Evolutionary conservation across 2,113 vertebrate species (phyloP).

Genomic region (Scortum barcoo): DNA sequence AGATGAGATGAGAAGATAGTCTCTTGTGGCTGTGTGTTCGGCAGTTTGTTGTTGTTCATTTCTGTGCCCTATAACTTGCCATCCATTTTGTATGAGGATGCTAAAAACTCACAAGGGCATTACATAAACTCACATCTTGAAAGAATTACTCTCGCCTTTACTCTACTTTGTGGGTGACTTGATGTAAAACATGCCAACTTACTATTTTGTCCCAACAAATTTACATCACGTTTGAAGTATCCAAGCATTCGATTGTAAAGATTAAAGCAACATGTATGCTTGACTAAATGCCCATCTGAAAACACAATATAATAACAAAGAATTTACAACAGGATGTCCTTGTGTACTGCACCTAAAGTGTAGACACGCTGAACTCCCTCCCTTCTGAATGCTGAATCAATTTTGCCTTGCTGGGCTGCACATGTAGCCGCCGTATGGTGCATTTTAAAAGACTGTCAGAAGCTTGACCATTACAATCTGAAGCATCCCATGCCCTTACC

Average conservation of each 20-base stretch:
- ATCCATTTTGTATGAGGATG: conserved; percentile 63
- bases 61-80: conserved; percentile 53
- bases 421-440: conserved; percentile 4
- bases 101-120: conserved; percentile 60
- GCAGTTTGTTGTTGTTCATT: conserved; percentile 62
- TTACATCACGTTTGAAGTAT: conserved; percentile 25
- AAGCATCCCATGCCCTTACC: conserved; percentile 50
- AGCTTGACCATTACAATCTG: conserved; percentile 55
- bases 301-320: not conserved
- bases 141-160: conserved; percentile 55
- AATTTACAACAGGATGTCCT: not conserved
- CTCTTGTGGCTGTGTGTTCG: conserved; percentile 65
- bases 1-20: conserved; percentile 89
- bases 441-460: conserved; percentile 59
- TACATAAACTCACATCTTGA: conserved; percentile 65
- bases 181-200: conserved; percentile 50
- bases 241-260: conserved; percentile 25
- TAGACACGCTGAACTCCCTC: not conserved
- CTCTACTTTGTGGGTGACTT: conserved; percentile 44
- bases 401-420: not conserved
- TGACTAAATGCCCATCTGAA: not conserved
- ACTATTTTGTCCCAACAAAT: conserved; percentile 28
- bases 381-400: conserved; percentile 22
- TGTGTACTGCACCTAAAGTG: not conserved
- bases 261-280: conserved; percentile 12